phyloP scores from a whole-genome alignment of 2,113 vertebrate species.

The Nicator chloris region DNA sequence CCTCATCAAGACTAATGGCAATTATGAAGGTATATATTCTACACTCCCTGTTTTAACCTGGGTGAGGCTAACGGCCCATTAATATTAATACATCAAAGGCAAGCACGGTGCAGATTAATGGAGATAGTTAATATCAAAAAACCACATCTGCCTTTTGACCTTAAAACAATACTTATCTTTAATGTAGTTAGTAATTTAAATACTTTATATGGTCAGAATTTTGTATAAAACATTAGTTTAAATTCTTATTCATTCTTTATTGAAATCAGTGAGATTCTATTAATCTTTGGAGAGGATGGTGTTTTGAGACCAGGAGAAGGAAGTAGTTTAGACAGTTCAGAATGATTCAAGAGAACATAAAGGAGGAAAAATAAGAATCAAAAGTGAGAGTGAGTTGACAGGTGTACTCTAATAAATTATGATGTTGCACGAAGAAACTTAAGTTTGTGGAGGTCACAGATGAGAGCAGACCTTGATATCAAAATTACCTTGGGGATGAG shows the following conservation, averaged over 20 bases:
- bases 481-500: rapidly evolving
- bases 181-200: neutral
- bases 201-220: neutral
- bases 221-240: neutral
- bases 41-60: neutral
- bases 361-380: neutral
- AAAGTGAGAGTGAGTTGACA: neutral
- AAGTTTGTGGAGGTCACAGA: neutral
- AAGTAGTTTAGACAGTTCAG: neutral
- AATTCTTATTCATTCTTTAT: neutral
- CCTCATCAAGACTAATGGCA: neutral
- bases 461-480: neutral
- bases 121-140: neutral
- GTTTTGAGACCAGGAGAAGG: neutral
- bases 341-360: neutral
- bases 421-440: neutral
- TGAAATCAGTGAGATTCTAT: neutral
- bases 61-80: neutral
- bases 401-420: neutral
- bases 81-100: neutral
- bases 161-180: neutral
- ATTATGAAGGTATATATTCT: neutral
- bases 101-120: neutral
- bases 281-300: neutral
- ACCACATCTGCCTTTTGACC: neutral